phyloP scores from a whole-genome alignment of 2,888 invertebrate genomes.

The Nephrotoma flavescens region DNA sequence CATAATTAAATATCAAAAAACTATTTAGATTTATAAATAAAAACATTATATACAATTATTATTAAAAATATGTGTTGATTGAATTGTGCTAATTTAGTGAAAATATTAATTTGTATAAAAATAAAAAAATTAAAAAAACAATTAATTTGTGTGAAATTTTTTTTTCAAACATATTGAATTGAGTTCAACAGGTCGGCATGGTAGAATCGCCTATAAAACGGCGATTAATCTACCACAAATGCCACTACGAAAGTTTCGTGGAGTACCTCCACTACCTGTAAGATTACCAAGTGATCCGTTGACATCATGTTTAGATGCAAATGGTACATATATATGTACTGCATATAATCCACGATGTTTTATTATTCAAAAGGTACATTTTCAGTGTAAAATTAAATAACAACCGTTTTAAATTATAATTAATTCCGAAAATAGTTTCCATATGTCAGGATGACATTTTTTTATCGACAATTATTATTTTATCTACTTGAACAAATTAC shows the following conservation, averaged over 20 bases:
- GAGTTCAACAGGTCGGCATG: conserved; percentile 6
- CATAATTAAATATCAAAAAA: not conserved
- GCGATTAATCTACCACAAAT: not conserved
- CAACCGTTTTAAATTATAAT: not conserved
- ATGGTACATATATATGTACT: conserved; percentile 45
- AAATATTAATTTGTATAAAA: not conserved
- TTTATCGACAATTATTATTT: not conserved
- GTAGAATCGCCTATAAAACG: not conserved
- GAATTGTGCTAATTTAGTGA: not conserved
- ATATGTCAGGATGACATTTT: conserved; percentile 1
- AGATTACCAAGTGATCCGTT: conserved; percentile 1
- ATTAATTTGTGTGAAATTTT: not conserved
- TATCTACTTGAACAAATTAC: not conserved
- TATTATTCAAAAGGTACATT: conserved; percentile 45
- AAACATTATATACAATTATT: not conserved
- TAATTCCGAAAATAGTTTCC: not conserved
- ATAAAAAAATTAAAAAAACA: not conserved
- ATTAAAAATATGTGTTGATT: not conserved
- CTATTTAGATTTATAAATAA: not conserved
- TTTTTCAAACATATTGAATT: not conserved
- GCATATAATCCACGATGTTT: conserved; percentile 46
- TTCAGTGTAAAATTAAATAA: not conserved
- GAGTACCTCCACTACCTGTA: not conserved
- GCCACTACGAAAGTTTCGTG: conserved; percentile 1
- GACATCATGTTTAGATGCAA: conserved; percentile 34